Percentiles rank a stretch among this genome's conserved stretches.
These are phyloP conservation scores for Spinibarbus caldwelli DNA, from an alignment of 2,797 vertebrate species.

Conservation along the genomic window DNA sequence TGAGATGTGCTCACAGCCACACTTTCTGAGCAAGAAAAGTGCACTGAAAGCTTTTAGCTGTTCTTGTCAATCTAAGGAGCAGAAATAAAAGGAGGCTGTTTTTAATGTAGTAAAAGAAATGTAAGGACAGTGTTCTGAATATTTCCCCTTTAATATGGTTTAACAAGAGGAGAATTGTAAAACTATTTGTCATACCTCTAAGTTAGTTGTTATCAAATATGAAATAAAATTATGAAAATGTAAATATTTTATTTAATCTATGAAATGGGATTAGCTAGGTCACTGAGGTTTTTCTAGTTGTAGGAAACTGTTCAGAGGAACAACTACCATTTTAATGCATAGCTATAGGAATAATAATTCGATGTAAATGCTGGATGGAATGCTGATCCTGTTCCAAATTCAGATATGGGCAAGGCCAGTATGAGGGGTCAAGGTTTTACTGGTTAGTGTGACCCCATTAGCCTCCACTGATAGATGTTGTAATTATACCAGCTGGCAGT, in stretches of 20 bases:
- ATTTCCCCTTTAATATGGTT: slow-evolving; percentile 2
- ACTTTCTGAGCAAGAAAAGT: slow-evolving; percentile 48
- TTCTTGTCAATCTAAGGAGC: slow-evolving; percentile 52
- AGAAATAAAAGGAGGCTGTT: slow-evolving; percentile 26
- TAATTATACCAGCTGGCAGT: neutral
- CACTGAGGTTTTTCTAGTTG: neutral
- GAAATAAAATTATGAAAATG: neutral
- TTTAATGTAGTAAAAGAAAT: slow-evolving; percentile 25
- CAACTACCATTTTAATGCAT: neutral
- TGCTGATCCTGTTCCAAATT: neutral
- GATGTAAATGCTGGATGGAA: neutral
- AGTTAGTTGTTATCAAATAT: neutral
- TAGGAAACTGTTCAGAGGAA: neutral
- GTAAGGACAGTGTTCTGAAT: slow-evolving; percentile 17
- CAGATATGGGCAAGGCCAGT: neutral
- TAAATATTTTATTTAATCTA: neutral
- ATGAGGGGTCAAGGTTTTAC: neutral
- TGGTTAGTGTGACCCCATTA: neutral
- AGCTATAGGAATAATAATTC: neutral
- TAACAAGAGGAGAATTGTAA: neutral
- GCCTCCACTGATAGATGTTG: neutral
- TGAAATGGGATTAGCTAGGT: neutral
- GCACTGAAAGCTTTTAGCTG: slow-evolving; percentile 53
- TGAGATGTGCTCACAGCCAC: slow-evolving; percentile 44
- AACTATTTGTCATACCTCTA: neutral